Conservation (phyloP, 1,140 invertebrate genomes). For the Melitaea cinxia region DNA sequence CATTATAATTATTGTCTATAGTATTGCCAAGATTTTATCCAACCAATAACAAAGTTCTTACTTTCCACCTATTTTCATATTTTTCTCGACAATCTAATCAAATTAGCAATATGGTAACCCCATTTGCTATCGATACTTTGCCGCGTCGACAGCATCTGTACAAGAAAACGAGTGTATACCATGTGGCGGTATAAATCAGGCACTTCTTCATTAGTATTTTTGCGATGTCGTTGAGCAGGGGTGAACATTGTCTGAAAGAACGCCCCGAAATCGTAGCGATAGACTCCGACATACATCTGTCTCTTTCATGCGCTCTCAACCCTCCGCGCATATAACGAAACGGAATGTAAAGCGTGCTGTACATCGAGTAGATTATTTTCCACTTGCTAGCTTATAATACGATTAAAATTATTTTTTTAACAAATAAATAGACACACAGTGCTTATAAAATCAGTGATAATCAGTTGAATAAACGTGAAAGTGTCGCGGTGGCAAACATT, state of each 20-base stretch:
- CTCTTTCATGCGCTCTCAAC: constrained; percentile 55
- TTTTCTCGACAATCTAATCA: no score
- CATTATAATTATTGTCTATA: no score
- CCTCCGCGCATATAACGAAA: constrained; percentile 44
- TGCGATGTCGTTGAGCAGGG: constrained; percentile 21
- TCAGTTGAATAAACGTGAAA: constrained; percentile 46
- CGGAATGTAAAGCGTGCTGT: constrained; percentile 47
- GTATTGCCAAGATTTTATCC: no score
- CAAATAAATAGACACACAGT: constrained; percentile 34
- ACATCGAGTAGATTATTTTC: constrained; percentile 48
- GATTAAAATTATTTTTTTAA: constrained; percentile 44
- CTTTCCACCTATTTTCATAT: neutral
- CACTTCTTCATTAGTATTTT: constrained; percentile 13
- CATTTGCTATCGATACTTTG: no score
- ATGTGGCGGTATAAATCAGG: neutral
- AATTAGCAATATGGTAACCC: no score
- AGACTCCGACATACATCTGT: constrained; percentile 47
- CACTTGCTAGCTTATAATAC: constrained; percentile 43
- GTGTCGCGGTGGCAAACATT: constrained; percentile 56
- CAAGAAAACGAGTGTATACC: neutral
- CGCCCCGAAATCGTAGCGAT: constrained; percentile 53
- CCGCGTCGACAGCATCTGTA: neutral
- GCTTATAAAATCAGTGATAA: constrained; percentile 30
- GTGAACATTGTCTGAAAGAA: constrained; percentile 36
- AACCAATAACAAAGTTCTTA: no score